Conservation (phyloP, 2,113 vertebrate species). For the Scartelaos histophorus region DNA sequence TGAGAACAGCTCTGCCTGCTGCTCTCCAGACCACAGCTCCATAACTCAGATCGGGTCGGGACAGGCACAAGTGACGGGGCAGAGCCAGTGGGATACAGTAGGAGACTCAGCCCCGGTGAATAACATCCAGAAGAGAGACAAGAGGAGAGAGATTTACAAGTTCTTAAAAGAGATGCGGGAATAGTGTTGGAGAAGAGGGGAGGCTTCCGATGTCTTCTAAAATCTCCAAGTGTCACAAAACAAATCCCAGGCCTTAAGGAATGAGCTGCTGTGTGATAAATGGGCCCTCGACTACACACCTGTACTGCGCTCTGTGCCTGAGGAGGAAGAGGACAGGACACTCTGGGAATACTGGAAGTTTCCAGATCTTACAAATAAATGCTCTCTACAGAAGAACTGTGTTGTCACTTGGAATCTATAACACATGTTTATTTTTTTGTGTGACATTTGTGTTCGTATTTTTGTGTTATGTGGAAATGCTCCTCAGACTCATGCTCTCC, state of each 20-base stretch:
- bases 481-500: too few relatives aligned
- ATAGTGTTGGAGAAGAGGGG: conserved; percentile 26
- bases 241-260: conserved; percentile 49
- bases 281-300: conserved; percentile 15
- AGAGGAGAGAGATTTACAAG: conserved; percentile 44
- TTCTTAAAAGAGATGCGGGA: conserved; percentile 43
- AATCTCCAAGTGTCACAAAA: conserved; percentile 32
- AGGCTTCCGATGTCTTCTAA: conserved; percentile 48
- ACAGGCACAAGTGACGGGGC: conserved; percentile 17
- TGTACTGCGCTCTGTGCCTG: conserved; percentile 10
- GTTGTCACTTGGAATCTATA: neutral
- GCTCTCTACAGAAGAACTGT: neutral
- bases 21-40: conserved; percentile 25
- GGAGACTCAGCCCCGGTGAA: conserved; percentile 21
- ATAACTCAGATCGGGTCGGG: conserved; percentile 45
- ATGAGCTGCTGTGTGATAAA: conserved; percentile 30
- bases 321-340: neutral
- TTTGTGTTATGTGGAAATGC: too few relatives aligned
- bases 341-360: neutral
- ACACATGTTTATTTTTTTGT: neutral
- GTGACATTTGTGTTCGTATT: too few relatives aligned
- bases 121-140: conserved; percentile 18
- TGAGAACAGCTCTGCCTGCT: conserved; percentile 23
- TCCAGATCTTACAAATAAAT: neutral
- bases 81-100: conserved; percentile 27